Evolutionary conservation across 2,797 vertebrate genomes (phyloP).

Genomic region (Xiphorhynchus erythropygius): DNA sequence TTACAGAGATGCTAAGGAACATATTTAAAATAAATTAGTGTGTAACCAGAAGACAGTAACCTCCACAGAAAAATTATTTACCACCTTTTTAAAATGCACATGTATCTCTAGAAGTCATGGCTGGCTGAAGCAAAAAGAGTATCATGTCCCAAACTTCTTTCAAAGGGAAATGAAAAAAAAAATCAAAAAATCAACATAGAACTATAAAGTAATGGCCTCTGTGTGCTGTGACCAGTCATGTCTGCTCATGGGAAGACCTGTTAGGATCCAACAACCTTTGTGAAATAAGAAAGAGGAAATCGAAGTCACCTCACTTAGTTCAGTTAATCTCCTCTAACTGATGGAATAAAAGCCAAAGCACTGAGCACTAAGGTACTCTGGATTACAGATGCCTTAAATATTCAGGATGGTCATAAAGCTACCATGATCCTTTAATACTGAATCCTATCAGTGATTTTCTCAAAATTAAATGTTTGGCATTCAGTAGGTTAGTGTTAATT

Average conservation of each 20-base stretch:
- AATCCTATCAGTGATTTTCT: not conserved
- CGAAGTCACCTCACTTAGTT: not conserved
- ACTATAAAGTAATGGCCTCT: not conserved
- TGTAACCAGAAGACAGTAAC: not conserved
- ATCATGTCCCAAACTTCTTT: not conserved
- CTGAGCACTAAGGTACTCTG: not conserved
- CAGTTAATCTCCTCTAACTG: not conserved
- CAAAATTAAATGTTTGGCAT: not conserved
- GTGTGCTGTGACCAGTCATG: accelerated
- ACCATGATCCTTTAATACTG: not conserved
- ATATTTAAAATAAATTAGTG: not conserved
- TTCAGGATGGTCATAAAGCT: not conserved
- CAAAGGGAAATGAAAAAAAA: not conserved
- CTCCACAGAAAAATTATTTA: not conserved
- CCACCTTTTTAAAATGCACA: not conserved
- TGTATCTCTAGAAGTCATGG: not conserved
- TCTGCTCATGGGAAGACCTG: not conserved
- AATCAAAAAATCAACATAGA: not conserved
- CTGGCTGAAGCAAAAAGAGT: not conserved
- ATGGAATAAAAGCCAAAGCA: not conserved
- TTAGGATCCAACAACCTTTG: not conserved
- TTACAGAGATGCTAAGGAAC: not conserved
- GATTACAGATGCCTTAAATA: not conserved
- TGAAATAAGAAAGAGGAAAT: not conserved
- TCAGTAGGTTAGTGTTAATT: not conserved